Evolutionary conservation across 2,113 vertebrate species (phyloP), one percentile per base, ranked within the genome.

Genomic region (Dipodomys merriami): DNA sequence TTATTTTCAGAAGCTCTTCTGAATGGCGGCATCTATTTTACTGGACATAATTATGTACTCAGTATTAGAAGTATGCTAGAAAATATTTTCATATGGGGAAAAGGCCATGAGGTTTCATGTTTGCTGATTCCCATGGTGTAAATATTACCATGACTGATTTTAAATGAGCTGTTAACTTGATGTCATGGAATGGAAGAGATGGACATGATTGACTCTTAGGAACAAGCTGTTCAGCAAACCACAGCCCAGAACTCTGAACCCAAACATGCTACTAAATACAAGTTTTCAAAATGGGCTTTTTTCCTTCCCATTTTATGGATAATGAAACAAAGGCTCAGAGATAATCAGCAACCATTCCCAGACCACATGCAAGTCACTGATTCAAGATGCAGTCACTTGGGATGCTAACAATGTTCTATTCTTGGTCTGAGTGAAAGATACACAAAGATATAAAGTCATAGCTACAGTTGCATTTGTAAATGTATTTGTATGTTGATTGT

Each of bases 21-120:
- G 13, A 88, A 83, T 44, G 73, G 78, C 76, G 23, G 74, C 81
- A 92, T 95, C 88, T 84, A 83, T 85, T 91, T 87, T 90, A 73
- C 77, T 84, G 91, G 74, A 93, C 49, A 86, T 49, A 84, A 62
- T 73, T 22, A 74, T 5, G 46, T 7, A 35, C 69, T 73, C 11
- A 27, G 46, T 57, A 71, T 19, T 46, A 92, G 39, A 2, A 57
- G n/a, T 5, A 77, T 64, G 65, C 22, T 68, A 86, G 68, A 68
- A 80, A 86, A 83, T 90, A 77, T 84, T 76, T 30, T 13, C 57
- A 82, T 3, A 30, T 22, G 33, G 11, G 5, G 2, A 35, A 73
- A 20, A 33, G n/a, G 19, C 57, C 53, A 44, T 53, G 35, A 81
- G 64, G 20, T 81, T 7, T 39, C 67, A 74, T 60, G 35, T 72